Percentiles rank a stretch among this genome's conserved stretches.
Evolutionary conservation across 2,888 invertebrate species (phyloP).

Genomic region (Formica aserva): DNA sequence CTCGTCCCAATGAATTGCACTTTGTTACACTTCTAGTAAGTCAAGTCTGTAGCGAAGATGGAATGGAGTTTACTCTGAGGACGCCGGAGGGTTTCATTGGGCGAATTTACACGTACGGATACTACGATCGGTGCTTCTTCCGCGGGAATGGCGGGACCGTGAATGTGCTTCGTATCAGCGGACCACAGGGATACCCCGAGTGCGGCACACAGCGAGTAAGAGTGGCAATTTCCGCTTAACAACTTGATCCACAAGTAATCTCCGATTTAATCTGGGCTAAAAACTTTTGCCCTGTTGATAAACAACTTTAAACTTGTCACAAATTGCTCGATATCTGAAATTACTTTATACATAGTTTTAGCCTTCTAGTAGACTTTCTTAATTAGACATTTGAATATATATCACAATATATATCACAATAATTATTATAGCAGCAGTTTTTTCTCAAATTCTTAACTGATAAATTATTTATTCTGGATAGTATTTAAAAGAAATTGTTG

Average conservation of each 20-base stretch:
- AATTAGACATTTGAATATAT: neutral
- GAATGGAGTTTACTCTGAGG: constrained; percentile 96
- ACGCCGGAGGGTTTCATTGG: constrained; percentile 96
- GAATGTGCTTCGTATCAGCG: constrained; percentile 94
- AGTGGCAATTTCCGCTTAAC: constrained; percentile 22
- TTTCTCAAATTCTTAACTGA: neutral
- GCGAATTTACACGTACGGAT: constrained; percentile 96
- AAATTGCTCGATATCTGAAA: neutral
- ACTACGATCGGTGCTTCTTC: constrained; percentile 96
- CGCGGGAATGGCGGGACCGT: constrained; percentile 95
- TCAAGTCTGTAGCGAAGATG: constrained; percentile 96
- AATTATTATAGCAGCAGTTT: neutral
- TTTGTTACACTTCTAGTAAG: constrained; percentile 88
- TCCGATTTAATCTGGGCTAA: constrained; percentile 22
- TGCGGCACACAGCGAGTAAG: constrained; percentile 95
- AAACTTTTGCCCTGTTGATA: neutral
- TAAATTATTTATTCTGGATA: neutral
- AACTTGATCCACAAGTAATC: constrained; percentile 62
- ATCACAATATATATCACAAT: neutral
- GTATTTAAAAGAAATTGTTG: neutral
- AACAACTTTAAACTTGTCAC: neutral
- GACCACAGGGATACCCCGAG: constrained; percentile 96
- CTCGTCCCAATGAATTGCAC: constrained; percentile 1
- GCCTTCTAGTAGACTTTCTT: neutral
- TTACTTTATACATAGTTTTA: neutral